Evolutionary conservation across 2,797 vertebrate genomes (phyloP), one percentile per base, ranked within the genome.

Genomic region (Labeo calbasu): DNA sequence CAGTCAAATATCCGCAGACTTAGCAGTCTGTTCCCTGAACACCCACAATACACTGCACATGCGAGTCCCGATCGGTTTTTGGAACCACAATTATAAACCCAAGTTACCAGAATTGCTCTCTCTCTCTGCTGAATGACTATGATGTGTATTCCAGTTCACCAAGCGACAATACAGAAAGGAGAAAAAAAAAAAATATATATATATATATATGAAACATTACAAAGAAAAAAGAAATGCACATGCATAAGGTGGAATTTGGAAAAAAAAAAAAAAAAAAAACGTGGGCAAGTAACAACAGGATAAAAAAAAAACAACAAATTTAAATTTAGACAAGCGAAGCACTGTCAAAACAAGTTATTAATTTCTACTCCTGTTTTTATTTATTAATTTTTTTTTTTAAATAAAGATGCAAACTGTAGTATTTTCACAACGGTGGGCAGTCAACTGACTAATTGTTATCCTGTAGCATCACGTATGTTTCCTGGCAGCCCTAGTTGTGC

Each of bases 41-140:
- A 43, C 46, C 50, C 71, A 51, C 63, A 50, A 69, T 69, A 53
- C 83, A 55, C 53, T 72, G 79, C 68, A 77, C 77, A 77, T 63
- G 76, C 25, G 68, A 80, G 51, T 81, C 19, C 48, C 72, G 66
- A 84, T 80, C 61, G 36, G 25, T 63, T 55, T 73, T 77, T 83
- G 71, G 59, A 83, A 77, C 70, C 84, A 77, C 81, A 83, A 53
- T 80, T 73, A 85, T 77, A 85, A 63, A 79, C 66, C 51, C 57
- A 70, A 32, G 32, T 51, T 81, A 83, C 76, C 57, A 78, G 57
- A 61, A 82, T 72, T 53, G 40, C 40, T 43, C 32, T 65, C 61
- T 72, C 71, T 82, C 14, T 82, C 46, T 25, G 28, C 59, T 65
- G 28, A 75, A 76, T 0, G 17, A 75, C 46, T 57, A 55, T 55